Evolutionary conservation across 2,113 vertebrate genomes (phyloP).

Genomic region (Pteropus alecto): DNA sequence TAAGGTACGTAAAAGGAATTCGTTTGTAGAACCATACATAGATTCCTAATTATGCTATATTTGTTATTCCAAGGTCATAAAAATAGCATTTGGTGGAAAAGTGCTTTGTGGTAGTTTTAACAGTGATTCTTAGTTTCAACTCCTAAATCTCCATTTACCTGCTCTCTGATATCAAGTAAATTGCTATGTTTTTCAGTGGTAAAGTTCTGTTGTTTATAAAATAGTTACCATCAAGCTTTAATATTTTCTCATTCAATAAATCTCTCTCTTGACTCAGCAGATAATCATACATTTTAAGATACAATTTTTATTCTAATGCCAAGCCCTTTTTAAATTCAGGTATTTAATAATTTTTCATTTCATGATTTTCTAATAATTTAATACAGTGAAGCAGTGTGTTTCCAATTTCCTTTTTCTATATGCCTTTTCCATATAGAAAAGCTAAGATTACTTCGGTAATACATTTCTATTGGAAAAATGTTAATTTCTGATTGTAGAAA

Average conservation of each 20-base stretch:
- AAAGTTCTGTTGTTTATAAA: neutral
- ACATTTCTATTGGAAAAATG: neutral
- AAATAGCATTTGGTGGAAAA: neutral
- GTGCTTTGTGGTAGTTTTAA: neutral
- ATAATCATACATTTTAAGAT: neutral
- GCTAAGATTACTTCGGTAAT: neutral
- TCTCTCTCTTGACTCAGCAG: neutral
- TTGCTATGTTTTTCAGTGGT: neutral
- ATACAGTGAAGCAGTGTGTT: neutral
- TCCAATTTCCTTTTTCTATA: neutral
- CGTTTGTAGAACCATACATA: neutral
- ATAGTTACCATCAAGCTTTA: neutral
- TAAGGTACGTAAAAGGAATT: neutral
- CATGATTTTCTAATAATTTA: neutral
- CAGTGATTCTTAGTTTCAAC: neutral
- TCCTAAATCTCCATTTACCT: neutral
- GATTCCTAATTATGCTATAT: neutral
- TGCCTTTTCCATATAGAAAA: neutral
- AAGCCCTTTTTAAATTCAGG: neutral
- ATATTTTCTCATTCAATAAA: neutral
- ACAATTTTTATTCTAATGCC: neutral
- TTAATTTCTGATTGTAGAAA: neutral
- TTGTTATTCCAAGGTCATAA: neutral
- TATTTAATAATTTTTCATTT: neutral
- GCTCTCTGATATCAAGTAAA: neutral